These are phyloP conservation scores for Thalpophila matura DNA, from an alignment of 2,888 invertebrate species.

Conservation along the genomic window DNA sequence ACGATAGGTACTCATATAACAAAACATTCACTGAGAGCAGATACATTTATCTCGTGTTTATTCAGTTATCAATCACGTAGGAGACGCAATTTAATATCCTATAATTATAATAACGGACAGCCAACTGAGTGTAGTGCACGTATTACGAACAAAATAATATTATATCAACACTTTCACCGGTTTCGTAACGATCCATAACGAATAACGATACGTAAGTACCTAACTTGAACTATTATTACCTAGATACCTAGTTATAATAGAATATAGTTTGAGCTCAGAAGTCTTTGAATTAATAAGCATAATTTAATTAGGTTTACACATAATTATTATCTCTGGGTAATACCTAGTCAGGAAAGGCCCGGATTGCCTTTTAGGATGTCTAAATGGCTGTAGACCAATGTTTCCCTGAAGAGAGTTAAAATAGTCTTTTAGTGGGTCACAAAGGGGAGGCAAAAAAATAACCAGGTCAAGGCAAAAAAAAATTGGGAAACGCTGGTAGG, in stretches of 20 bases:
- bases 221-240: conserved; percentile 24
- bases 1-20: conserved; percentile 16
- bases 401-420: too few species aligned
- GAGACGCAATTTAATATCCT: conserved; percentile 9
- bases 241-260: too few species aligned
- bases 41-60: conserved; percentile 49
- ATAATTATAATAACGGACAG: conserved; percentile 28
- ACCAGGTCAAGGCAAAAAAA: too few species aligned
- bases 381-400: too few species aligned
- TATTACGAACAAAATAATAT: conserved; percentile 36
- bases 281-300: too few species aligned
- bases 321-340: too few species aligned
- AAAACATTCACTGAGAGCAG: conserved; percentile 15
- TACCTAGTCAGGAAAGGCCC: too few species aligned
- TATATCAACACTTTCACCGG: conserved; percentile 52
- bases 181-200: conserved; percentile 44
- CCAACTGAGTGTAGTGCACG: conserved; percentile 34
- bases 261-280: background rate
- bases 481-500: too few species aligned
- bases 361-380: too few species aligned
- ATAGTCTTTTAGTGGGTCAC: too few species aligned
- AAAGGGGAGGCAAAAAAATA: too few species aligned
- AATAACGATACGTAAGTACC: conserved; percentile 52
- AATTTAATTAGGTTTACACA: too few species aligned
- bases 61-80: conserved; percentile 44